Percentiles rank a stretch among this genome's conserved stretches.
These are phyloP conservation scores for Fregetta grallaria DNA, from an alignment of 2,113 vertebrate genomes.

Conservation along the genomic window DNA sequence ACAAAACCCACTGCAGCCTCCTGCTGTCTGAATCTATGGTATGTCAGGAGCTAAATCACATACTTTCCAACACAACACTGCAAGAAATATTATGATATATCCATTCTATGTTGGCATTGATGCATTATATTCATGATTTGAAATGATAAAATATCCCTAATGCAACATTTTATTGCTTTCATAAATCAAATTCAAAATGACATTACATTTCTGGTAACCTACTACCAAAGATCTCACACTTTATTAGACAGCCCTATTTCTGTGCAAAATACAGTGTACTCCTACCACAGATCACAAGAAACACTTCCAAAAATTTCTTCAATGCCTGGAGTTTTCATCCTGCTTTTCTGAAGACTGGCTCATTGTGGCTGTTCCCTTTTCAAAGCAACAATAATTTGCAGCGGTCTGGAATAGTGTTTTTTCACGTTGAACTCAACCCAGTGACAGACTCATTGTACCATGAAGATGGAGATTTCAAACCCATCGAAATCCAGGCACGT, in stretches of 20 bases:
- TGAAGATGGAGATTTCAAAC: background rate
- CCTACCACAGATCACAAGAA: background rate
- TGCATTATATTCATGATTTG: background rate
- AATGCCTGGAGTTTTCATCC: background rate
- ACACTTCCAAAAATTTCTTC: background rate
- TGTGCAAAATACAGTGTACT: background rate
- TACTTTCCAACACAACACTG: background rate
- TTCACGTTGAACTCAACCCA: background rate
- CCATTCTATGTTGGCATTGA: background rate
- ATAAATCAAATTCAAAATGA: constrained; percentile 23
- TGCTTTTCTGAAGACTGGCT: background rate
- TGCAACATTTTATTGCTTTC: constrained; percentile 6
- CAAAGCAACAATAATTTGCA: background rate
- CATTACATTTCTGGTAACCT: background rate
- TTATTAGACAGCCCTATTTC: background rate
- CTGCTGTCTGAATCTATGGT: background rate
- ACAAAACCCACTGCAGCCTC: background rate
- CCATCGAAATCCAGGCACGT: rapidly evolving
- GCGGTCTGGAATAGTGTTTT: background rate
- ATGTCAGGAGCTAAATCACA: background rate
- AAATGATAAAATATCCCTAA: constrained; percentile 8
- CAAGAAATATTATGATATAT: background rate
- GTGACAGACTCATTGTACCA: background rate
- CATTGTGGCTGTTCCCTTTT: background rate
- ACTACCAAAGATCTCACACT: background rate